Evolutionary conservation across 2,888 invertebrate genomes (phyloP), one percentile per base, ranked within the genome.

Genomic region (Ctenicera cuprea): DNA sequence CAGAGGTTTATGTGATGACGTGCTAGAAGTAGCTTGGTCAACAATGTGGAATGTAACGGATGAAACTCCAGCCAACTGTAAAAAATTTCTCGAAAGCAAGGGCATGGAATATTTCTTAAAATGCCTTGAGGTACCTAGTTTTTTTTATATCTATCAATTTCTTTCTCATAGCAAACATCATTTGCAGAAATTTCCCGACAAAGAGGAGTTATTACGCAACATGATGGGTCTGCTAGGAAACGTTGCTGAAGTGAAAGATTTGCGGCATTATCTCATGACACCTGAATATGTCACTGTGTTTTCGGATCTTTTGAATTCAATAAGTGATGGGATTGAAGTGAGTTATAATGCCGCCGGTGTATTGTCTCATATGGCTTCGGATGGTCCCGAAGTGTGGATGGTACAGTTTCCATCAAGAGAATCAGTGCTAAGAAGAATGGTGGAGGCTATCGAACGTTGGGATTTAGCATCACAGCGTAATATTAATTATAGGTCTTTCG

Each of bases 41-140:
- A 97, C 97, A n/a, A 95, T 99, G 95, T 99, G 98, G 98, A 99
- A 98, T 88, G 95, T 96, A 79, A 95, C 95, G 37, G 98, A 99
- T 86, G 98, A 99, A 89, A 98, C 98, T 11, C 95, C 97, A 50
- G 91, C 93, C 80, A 99, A 99, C 89, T 98, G 98, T 89, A 91
- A 93, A 86, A 90, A 95, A 82, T 99, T 99, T 88, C 89, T 99
- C 71, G 92, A 95, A 80, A 93, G 93, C 75, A 90, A 92, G 48
- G 99, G 99, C 78, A 95, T 99, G 95, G 92, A 93, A 79, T 92
- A 94, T 80, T 99, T 99, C 87, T 89, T 96, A 12, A 91, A 92
- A 77, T 99, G 98, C 87, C 91, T 97, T 70, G 90, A 92, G 88
- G 96, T 97, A 88, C 86, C 87, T 86, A 2, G 26, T 26, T 26